Evolutionary conservation across 2,888 invertebrate genomes (phyloP).

Genomic region (Mactromeris polynyma): DNA sequence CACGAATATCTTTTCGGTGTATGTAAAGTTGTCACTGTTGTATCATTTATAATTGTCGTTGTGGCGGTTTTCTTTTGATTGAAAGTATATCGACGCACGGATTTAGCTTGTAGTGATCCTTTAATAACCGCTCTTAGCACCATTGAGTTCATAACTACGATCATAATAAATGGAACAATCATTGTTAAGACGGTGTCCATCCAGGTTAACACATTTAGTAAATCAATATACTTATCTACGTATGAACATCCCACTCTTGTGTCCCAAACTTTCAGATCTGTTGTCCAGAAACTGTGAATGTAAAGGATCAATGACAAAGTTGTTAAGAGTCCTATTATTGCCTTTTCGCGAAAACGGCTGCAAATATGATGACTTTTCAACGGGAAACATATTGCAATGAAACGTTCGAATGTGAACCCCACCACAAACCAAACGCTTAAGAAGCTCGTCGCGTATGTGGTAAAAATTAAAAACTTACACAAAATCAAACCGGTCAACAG

Average conservation of each 20-base stretch:
- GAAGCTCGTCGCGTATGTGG: constrained; percentile 91
- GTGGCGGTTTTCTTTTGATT: no score
- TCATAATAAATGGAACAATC: constrained; percentile 75
- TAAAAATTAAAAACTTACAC: constrained; percentile 88
- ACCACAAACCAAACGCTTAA: no score
- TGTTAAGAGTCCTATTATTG: constrained; percentile 66
- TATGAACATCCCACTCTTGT: constrained; percentile 53
- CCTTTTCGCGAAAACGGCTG: constrained; percentile 72
- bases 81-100: no score
- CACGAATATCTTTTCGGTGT: neutral
- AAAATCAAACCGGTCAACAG: constrained; percentile 87
- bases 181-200: constrained; percentile 77
- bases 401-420: no score
- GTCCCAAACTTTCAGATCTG: constrained; percentile 37
- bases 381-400: no score
- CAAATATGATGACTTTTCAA: constrained; percentile 87
- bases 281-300: constrained; percentile 77
- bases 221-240: constrained; percentile 44
- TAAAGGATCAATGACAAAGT: constrained; percentile 69
- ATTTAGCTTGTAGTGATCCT: constrained; percentile 9
- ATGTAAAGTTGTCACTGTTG: no score
- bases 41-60: neutral
- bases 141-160: constrained; percentile 71
- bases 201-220: constrained; percentile 74
- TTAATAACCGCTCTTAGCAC: constrained; percentile 30